Conservation (phyloP, 2,888 invertebrate species). For the Drosophila rellima region DNA sequence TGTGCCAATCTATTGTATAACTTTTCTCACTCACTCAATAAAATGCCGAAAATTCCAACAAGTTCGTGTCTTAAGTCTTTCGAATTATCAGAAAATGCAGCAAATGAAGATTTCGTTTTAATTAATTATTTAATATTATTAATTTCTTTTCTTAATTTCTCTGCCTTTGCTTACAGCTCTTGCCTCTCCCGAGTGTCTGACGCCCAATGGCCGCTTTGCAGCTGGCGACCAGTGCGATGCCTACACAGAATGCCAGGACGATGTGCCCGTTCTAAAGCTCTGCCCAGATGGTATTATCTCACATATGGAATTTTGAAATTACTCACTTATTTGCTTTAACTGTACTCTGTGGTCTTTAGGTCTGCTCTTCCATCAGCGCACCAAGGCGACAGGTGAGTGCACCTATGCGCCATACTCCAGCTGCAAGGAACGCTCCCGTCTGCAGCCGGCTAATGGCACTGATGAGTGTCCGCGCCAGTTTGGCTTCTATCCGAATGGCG, state of each 20-base stretch:
- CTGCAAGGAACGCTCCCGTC: slow-evolving; percentile 90
- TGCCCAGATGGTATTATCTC: slow-evolving; percentile 90
- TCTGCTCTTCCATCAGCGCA: slow-evolving; percentile 89
- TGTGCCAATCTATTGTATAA: slow-evolving; percentile 51
- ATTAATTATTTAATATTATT: too few relatives aligned
- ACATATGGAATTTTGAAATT: not conserved
- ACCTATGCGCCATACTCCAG: slow-evolving; percentile 93
- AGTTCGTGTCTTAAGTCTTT: slow-evolving; percentile 52
- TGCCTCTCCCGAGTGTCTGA: slow-evolving; percentile 86
- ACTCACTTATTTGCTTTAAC: not conserved
- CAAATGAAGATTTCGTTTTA: not conserved
- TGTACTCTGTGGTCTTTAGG: slow-evolving; percentile 9
- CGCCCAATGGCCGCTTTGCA: slow-evolving; percentile 90
- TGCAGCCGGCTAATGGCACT: slow-evolving; percentile 88
- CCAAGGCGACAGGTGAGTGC: slow-evolving; percentile 88
- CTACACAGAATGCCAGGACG: slow-evolving; percentile 90
- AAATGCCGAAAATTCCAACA: slow-evolving; percentile 13
- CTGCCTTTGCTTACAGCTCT: slow-evolving; percentile 56
- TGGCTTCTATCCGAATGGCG: slow-evolving; percentile 90
- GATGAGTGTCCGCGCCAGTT: slow-evolving; percentile 89
- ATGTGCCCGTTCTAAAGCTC: slow-evolving; percentile 90
- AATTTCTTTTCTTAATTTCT: not conserved
- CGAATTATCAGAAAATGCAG: slow-evolving; percentile 11
- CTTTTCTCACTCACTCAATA: slow-evolving; percentile 34
- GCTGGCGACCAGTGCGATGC: slow-evolving; percentile 90